Evolutionary conservation across 1,140 invertebrate species (phyloP).

Genomic region (Ctenoplectra terminalis): DNA sequence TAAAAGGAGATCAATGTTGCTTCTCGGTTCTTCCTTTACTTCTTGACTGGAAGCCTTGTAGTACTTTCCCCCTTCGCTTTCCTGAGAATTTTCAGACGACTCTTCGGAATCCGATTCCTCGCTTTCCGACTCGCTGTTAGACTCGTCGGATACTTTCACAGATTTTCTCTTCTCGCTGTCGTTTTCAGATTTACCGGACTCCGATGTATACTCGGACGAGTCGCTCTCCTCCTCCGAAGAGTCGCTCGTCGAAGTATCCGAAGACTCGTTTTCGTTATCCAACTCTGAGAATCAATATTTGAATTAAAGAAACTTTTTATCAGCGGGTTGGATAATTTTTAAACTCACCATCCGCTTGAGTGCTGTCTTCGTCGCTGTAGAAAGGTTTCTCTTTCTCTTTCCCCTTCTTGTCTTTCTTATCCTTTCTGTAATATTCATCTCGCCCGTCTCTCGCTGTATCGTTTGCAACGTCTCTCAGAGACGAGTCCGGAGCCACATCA

Average conservation of each 20-base stretch:
- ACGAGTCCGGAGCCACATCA: constrained; percentile 88
- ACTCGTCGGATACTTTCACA: constrained; percentile 66
- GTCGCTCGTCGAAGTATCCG: constrained; percentile 72
- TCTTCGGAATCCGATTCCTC: constrained; percentile 78
- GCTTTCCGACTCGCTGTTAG: constrained; percentile 78
- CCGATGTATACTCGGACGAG: constrained; percentile 74
- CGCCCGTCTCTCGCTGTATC: constrained; percentile 57
- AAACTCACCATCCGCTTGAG: constrained; percentile 66
- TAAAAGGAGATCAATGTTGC: constrained; percentile 91
- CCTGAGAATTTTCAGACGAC: constrained; percentile 68
- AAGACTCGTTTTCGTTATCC: constrained; percentile 72
- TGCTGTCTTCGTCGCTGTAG: constrained; percentile 77
- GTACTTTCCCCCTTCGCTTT: constrained; percentile 61
- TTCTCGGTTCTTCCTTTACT: constrained; percentile 80
- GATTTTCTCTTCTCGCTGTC: constrained; percentile 64
- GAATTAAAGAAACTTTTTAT: constrained; percentile 14
- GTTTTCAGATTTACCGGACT: constrained; percentile 75
- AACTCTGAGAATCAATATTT: constrained; percentile 70
- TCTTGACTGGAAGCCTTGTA: constrained; percentile 60
- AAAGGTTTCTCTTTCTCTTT: constrained; percentile 75
- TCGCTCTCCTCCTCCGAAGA: constrained; percentile 76
- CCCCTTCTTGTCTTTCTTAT: constrained; percentile 76
- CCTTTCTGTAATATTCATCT: constrained; percentile 69
- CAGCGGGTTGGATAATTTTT: neutral
- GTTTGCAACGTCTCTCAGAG: constrained; percentile 89